phyloP scores from a whole-genome alignment of 2,888 invertebrate species.

The Quadriops clusia region DNA sequence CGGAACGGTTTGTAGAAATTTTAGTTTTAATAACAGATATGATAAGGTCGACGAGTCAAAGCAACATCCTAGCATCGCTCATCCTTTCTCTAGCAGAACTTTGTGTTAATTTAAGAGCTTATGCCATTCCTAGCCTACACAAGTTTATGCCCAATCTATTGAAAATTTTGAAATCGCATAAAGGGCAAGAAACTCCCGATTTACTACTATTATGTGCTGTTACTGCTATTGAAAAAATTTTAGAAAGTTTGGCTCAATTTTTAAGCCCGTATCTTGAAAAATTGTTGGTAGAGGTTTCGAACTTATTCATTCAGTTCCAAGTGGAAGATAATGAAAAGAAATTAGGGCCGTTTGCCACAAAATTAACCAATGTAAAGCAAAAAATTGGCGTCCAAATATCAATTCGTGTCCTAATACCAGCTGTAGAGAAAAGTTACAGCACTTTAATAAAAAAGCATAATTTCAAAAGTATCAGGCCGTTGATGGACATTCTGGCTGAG shows the following conservation, averaged over 20 bases:
- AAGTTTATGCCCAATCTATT: constrained; percentile 69
- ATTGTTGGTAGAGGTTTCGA: constrained; percentile 51
- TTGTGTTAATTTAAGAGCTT: constrained; percentile 60
- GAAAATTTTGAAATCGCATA: constrained; percentile 49
- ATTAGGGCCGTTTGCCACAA: constrained; percentile 43
- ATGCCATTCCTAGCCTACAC: constrained; percentile 61
- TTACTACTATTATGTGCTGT: constrained; percentile 59
- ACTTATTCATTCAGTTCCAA: too few relatives aligned
- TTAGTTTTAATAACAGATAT: constrained; percentile 52
- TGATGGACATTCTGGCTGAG: constrained; percentile 68
- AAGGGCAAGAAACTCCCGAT: constrained; percentile 47
- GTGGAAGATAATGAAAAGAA: constrained; percentile 39
- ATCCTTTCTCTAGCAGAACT: constrained; percentile 70
- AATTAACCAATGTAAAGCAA: constrained; percentile 49
- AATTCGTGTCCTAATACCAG: constrained; percentile 64
- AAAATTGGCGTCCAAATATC: constrained; percentile 59
- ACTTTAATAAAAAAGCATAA: constrained; percentile 46
- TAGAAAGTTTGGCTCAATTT: constrained; percentile 71
- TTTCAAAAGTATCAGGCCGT: constrained; percentile 50
- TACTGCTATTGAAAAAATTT: constrained; percentile 68
- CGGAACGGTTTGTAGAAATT: constrained; percentile 58
- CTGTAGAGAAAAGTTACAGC: constrained; percentile 53
- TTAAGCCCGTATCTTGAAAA: constrained; percentile 74
- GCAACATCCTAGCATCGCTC: constrained; percentile 59
- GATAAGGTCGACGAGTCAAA: constrained; percentile 40